A percentile compares a stretch with the other conserved stretches of the same genome.
These are phyloP conservation scores for Clarias batrachus DNA, from an alignment of 2,113 vertebrate species.

Conservation along the genomic window DNA sequence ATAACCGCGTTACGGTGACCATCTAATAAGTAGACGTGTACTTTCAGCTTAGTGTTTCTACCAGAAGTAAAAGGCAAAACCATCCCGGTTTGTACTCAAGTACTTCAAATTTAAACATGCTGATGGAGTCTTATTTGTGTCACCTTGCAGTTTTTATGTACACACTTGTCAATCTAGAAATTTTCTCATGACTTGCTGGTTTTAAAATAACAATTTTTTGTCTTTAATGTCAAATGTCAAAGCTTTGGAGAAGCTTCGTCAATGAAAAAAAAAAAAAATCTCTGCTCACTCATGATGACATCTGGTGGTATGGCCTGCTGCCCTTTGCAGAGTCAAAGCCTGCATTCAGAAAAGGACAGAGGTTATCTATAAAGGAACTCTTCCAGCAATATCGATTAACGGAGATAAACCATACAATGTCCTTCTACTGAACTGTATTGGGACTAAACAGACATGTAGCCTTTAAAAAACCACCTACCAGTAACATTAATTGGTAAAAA, in stretches of 20 bases:
- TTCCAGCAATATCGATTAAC: neutral
- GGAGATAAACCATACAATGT: neutral
- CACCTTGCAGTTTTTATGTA: slow-evolving; percentile 11
- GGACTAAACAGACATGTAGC: too few species aligned
- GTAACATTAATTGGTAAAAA: too few species aligned
- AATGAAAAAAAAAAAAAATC: neutral
- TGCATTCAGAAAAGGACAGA: neutral
- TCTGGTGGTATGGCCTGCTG: neutral
- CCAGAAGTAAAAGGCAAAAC: slow-evolving; percentile 17
- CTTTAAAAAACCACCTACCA: too few species aligned
- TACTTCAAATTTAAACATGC: slow-evolving; percentile 29
- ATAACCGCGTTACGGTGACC: slow-evolving; percentile 66
- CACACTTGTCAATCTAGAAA: neutral
- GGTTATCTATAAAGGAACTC: slow-evolving; percentile 1
- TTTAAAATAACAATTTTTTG: slow-evolving; percentile 29
- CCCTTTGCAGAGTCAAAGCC: neutral
- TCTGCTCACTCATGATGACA: neutral
- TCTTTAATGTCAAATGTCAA: slow-evolving; percentile 29
- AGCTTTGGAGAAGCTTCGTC: slow-evolving; percentile 6
- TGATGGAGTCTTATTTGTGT: slow-evolving; percentile 28
- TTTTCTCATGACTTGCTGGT: neutral
- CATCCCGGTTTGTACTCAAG: slow-evolving; percentile 13
- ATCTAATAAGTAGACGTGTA: slow-evolving; percentile 62
- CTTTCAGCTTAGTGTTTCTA: slow-evolving; percentile 29
- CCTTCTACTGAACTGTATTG: neutral